phyloP scores from a whole-genome alignment of 1,140 invertebrate genomes.

The Micrasema minimum region DNA sequence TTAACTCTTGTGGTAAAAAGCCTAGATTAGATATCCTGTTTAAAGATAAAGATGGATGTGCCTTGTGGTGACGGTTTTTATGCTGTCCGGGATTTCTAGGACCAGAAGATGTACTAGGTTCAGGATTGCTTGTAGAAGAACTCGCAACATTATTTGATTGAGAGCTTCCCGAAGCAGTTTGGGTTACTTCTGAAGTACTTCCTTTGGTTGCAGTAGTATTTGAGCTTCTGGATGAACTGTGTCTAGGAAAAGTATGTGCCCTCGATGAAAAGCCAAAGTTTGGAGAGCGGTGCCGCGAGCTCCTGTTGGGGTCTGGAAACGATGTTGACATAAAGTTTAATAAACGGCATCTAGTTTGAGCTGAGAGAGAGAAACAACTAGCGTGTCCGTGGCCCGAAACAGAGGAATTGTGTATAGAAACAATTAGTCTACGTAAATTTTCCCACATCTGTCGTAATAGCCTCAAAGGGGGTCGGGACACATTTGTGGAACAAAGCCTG shows the following conservation, averaged over 20 bases:
- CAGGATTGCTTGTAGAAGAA: neutral
- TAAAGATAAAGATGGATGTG: slow-evolving; percentile 19
- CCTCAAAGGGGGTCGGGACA: slow-evolving; percentile 64
- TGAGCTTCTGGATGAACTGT: neutral
- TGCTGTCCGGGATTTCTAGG: neutral
- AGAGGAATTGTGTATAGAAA: slow-evolving; percentile 64
- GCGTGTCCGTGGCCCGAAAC: slow-evolving; percentile 58
- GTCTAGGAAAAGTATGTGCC: neutral
- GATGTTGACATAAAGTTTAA: slow-evolving; percentile 48
- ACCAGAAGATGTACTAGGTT: slow-evolving; percentile 37
- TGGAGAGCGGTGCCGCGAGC: neutral
- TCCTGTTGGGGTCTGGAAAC: slow-evolving; percentile 17
- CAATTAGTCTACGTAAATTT: slow-evolving; percentile 71
- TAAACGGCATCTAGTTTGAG: slow-evolving; percentile 62
- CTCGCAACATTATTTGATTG: slow-evolving; percentile 5
- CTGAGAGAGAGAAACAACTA: slow-evolving; percentile 60
- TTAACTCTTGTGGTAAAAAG: slow-evolving; percentile 46
- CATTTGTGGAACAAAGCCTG: slow-evolving; percentile 59
- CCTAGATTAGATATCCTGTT: slow-evolving; percentile 1
- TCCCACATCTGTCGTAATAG: slow-evolving; percentile 73
- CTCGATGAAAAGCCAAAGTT: slow-evolving; percentile 54
- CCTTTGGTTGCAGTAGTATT: neutral
- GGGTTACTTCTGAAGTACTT: neutral
- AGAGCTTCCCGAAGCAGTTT: neutral
- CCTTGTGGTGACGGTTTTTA: slow-evolving; percentile 5